A percentile compares a stretch with the other conserved stretches of the same genome.
phyloP scores from a whole-genome alignment of 2,888 invertebrate species.

The Itoplectis maculator region DNA sequence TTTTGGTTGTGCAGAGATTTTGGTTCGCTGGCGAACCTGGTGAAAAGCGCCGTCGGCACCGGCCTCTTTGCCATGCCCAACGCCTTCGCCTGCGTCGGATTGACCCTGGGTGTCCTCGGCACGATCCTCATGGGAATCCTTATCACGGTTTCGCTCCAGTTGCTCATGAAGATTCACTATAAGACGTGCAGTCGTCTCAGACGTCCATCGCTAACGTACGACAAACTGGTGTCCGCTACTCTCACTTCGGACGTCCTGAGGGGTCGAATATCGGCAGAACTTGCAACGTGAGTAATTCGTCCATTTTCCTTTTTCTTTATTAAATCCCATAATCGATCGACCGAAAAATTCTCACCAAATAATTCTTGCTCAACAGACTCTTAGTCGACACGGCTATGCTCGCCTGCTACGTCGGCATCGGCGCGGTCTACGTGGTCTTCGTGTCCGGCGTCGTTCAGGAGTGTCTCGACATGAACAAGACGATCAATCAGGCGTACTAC shows the following conservation, averaged over 20 bases:
- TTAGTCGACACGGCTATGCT: conserved; percentile 72
- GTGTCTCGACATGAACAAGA: conserved; percentile 66
- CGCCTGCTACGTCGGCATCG: conserved; percentile 74
- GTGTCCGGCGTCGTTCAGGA: conserved; percentile 73
- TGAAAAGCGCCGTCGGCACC: conserved; percentile 75
- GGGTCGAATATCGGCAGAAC: conserved; percentile 65
- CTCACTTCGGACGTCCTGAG: conserved; percentile 65
- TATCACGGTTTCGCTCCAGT: conserved; percentile 71
- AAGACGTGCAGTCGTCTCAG: conserved; percentile 69
- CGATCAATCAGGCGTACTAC: conserved; percentile 69
- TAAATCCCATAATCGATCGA: neutral
- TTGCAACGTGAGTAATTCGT: conserved; percentile 68
- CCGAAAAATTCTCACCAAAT: neutral
- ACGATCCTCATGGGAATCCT: conserved; percentile 73
- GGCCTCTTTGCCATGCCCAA: conserved; percentile 76
- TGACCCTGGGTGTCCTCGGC: conserved; percentile 72
- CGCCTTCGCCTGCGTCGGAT: conserved; percentile 76
- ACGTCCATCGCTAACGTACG: conserved; percentile 71
- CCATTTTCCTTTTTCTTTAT: neutral
- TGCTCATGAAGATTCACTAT: conserved; percentile 73
- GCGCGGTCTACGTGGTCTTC: conserved; percentile 75
- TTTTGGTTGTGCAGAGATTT: conserved; percentile 70
- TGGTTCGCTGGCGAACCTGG: conserved; percentile 70
- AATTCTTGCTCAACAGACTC: conserved; percentile 58
- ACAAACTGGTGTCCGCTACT: conserved; percentile 70